Base-by-base conservation (phyloP, 2,888 invertebrate genomes). In the Phortica magna region DNA sequence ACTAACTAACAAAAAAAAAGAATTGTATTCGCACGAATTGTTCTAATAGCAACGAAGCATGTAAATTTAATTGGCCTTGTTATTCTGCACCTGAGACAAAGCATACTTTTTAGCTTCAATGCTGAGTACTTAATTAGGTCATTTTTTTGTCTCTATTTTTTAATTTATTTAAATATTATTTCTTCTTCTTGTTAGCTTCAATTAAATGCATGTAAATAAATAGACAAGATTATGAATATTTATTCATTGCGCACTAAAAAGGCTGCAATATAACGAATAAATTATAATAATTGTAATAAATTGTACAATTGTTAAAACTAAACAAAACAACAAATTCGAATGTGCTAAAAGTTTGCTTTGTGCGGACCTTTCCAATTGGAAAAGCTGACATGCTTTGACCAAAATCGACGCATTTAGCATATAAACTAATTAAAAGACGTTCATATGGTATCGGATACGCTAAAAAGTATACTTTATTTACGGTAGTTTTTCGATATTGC, bases 61-160 rank as follows among this genome's bases (percentile, higher is more conserved):
- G n/a, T 12, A 53, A 71, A 53, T 71, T 71, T 71, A 71, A 71
- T 71, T 71, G 70, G 55, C 55, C 7, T 1, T 31, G 19, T 22
- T 31, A 55, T 22, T 31, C 3, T 48, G 10, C 22, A 48, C 10
- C 48, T 48, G 53, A 71, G 31, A 71, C 53, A 71, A 55, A 55
- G 68, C 48, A 48, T 68, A 68, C 68, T 43, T 43, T 43, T 17
- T 14, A 7, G 68, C 64, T 31, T 64, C 39, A 19, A 14, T 22
- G 31, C 61, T 7, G 10, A 7, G 55, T 2, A 55, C 14, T 59
- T 19, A 59, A 59, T 19, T 19, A 64, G 39, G 14, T 12, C 6
- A 22, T 0, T 5, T 61, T 61, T 22, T 7, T 12, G 48, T 7
- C 14, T 48, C 48, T 48, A 48, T 48, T 12, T 14, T 48, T 48